Evolutionary conservation across 2,797 vertebrate species (phyloP).

Genomic region (Alauda arvensis): DNA sequence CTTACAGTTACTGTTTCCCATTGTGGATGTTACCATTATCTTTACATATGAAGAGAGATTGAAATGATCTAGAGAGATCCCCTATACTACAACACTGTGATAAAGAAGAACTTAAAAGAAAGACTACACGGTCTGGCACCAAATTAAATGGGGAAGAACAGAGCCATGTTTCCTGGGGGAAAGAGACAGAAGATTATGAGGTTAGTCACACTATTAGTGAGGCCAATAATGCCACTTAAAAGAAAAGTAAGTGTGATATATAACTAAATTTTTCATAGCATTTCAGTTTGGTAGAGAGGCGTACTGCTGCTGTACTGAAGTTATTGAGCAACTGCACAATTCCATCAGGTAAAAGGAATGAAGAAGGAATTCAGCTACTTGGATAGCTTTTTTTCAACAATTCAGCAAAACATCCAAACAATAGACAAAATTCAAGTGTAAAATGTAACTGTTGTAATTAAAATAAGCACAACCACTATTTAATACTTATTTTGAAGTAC

Average conservation of each 20-base stretch:
- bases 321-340: background rate
- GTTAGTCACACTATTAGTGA: constrained; percentile 54
- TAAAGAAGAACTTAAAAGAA: constrained; percentile 54
- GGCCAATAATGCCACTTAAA: constrained; percentile 48
- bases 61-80: constrained; percentile 54
- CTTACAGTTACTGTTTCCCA: constrained; percentile 35
- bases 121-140: constrained; percentile 29
- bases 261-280: constrained; percentile 7
- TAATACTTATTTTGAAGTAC: background rate
- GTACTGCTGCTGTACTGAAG: background rate
- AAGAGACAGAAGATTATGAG: constrained; percentile 51
- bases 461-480: background rate
- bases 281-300: background rate
- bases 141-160: constrained; percentile 59
- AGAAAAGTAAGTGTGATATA: constrained; percentile 37
- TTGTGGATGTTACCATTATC: constrained; percentile 58
- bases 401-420: background rate
- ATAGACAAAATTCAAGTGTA: background rate
- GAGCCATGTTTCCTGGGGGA: constrained; percentile 43
- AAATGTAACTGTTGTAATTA: background rate
- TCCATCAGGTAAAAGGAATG: background rate
- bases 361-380: background rate
- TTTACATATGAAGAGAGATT: constrained; percentile 60
- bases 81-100: constrained; percentile 38
- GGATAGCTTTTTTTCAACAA: background rate